Evolutionary conservation across 2,888 invertebrate species (phyloP).

Genomic region (Ophioninae sp.): DNA sequence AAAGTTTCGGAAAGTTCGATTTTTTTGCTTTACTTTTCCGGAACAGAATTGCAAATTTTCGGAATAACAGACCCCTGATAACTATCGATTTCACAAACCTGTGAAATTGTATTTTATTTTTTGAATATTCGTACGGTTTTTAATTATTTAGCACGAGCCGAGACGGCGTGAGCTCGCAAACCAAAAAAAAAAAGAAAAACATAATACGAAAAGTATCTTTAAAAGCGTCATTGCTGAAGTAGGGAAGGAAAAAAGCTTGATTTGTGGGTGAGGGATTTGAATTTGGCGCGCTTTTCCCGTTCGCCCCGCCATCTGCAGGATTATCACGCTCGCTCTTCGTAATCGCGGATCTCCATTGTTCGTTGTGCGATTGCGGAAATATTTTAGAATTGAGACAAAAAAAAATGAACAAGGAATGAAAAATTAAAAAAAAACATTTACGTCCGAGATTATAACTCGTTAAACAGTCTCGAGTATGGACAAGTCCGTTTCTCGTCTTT

Average conservation of each 20-base stretch:
- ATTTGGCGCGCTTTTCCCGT: conserved; percentile 2
- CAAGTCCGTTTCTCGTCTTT: not conserved
- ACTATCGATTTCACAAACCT: not conserved
- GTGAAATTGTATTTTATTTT: not conserved
- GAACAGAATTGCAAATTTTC: not conserved
- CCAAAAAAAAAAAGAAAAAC: conserved; percentile 1
- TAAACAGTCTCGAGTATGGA: not conserved
- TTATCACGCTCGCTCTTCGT: conserved; percentile 11
- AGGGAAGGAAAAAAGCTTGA: conserved; percentile 3
- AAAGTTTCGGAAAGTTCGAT: not conserved
- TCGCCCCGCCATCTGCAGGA: conserved; percentile 24
- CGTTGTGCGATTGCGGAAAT: conserved; percentile 1
- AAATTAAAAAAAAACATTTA: not conserved
- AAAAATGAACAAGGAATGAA: not conserved
- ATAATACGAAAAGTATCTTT: not conserved
- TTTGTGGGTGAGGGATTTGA: not conserved
- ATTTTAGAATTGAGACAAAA: not conserved
- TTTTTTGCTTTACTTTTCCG: not conserved
- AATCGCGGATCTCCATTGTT: conserved; percentile 35
- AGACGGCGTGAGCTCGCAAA: not conserved
- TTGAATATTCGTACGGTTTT: not conserved
- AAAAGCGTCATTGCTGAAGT: not conserved
- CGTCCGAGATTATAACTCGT: not conserved
- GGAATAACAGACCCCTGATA: not conserved
- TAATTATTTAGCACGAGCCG: not conserved